Conservation (phyloP, 2,888 invertebrate genomes). For the Carterocephalus palaemon region DNA sequence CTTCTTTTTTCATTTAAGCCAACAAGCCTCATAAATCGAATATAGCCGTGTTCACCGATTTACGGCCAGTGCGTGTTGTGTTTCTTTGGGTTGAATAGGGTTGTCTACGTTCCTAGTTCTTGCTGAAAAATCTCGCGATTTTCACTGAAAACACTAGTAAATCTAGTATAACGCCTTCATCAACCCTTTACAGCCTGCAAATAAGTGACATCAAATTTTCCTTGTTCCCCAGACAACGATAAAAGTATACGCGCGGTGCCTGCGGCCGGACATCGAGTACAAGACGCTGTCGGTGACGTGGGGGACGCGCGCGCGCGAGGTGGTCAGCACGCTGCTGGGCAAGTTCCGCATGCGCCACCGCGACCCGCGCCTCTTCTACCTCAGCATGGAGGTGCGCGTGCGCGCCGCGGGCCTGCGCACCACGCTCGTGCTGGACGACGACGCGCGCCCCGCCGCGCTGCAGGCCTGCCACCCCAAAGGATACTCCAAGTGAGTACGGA, state of each 20-base stretch:
- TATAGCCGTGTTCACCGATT: too few relatives aligned
- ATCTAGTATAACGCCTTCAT: too few relatives aligned
- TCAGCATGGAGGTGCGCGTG: slow-evolving; percentile 96
- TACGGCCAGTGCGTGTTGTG: too few relatives aligned
- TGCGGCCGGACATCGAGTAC: slow-evolving; percentile 96
- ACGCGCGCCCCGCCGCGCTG: slow-evolving; percentile 92
- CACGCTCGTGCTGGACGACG: slow-evolving; percentile 90
- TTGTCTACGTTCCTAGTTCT: too few relatives aligned
- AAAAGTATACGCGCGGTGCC: slow-evolving; percentile 92
- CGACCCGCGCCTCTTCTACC: slow-evolving; percentile 94
- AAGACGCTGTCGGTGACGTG: slow-evolving; percentile 94
- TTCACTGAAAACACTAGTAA: too few relatives aligned
- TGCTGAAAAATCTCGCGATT: too few relatives aligned
- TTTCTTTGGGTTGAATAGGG: too few relatives aligned
- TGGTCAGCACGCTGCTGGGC: slow-evolving; percentile 89
- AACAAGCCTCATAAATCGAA: too few relatives aligned
- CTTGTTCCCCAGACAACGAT: slow-evolving; percentile 86
- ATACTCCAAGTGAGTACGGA: slow-evolving; percentile 89
- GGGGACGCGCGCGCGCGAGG: slow-evolving; percentile 92
- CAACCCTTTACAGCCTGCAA: not conserved
- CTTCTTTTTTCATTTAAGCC: too few relatives aligned
- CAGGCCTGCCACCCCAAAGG: slow-evolving; percentile 97
- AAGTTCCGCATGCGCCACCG: slow-evolving; percentile 95
- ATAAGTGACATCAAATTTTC: slow-evolving; percentile 2
- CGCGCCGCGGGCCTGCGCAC: slow-evolving; percentile 90